Percentiles rank a stretch among this genome's conserved stretches.
These are phyloP conservation scores for Cyclophora punctaria DNA, from an alignment of 2,888 invertebrate genomes.

Conservation along the genomic window DNA sequence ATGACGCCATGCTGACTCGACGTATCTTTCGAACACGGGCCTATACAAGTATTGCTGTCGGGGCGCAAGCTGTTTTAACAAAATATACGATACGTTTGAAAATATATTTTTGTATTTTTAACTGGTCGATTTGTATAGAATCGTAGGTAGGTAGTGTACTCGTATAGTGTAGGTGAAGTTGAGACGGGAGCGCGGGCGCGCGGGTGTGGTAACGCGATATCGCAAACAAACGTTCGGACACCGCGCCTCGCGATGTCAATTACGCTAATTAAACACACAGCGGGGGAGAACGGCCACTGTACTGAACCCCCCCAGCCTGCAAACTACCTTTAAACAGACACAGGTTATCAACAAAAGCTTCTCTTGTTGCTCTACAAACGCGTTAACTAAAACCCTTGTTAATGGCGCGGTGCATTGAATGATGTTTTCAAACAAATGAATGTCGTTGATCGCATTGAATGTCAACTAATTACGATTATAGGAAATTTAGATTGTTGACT, in stretches of 20 bases:
- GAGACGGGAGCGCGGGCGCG: conserved; percentile 21
- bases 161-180: background rate
- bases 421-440: too few species aligned
- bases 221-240: conserved; percentile 72
- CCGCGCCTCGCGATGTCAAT: conserved; percentile 72
- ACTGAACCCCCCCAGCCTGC: conserved; percentile 27
- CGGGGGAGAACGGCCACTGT: conserved; percentile 48
- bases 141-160: background rate
- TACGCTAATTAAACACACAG: conserved; percentile 73
- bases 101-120: too few species aligned
- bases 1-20: conserved; percentile 52
- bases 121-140: too few species aligned
- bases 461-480: too few species aligned
- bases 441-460: too few species aligned
- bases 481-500: too few species aligned
- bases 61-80: too few species aligned
- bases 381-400: conserved; percentile 6
- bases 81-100: too few species aligned
- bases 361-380: conserved; percentile 35
- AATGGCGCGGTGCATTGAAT: too few species aligned
- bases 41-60: conserved; percentile 31
- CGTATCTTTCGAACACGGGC: conserved; percentile 30
- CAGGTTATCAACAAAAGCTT: conserved; percentile 59
- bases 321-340: conserved; percentile 49
- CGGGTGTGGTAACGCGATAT: conserved; percentile 60